Percentiles rank a stretch among this genome's conserved stretches.
Evolutionary conservation across 2,888 invertebrate genomes (phyloP).

Genomic region (Sarcophaga caerulescens): DNA sequence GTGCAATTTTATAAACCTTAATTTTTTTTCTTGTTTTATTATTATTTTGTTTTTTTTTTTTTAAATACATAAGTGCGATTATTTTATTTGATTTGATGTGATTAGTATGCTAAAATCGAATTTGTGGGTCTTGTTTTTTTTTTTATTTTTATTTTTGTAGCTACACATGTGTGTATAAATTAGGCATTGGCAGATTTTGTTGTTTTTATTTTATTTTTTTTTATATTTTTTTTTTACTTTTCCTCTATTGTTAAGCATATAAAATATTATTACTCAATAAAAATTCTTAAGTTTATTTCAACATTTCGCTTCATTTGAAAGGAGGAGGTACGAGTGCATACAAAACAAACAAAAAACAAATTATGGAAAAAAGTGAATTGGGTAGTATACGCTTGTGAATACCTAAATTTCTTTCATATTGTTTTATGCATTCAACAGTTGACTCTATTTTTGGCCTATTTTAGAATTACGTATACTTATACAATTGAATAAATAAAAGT

Average conservation of each 20-base stretch:
- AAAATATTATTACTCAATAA: constrained; percentile 48
- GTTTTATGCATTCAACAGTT: not conserved
- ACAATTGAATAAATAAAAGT: not conserved
- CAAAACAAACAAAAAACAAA: not conserved
- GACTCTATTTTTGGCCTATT: not conserved
- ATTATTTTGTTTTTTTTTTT: not conserved
- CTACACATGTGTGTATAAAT: constrained; percentile 8
- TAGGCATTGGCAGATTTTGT: not conserved
- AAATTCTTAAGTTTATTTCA: constrained; percentile 21
- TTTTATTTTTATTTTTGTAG: not conserved
- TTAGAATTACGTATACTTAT: not conserved
- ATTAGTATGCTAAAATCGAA: constrained; percentile 59
- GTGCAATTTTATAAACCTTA: constrained; percentile 31
- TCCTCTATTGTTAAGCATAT: not conserved
- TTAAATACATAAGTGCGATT: not conserved
- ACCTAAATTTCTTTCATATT: not conserved
- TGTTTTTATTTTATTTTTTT: not conserved
- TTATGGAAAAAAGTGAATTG: not conserved
- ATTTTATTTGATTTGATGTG: constrained; percentile 13
- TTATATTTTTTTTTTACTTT: not conserved
- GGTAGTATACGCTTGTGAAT: not conserved
- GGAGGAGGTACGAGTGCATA: not conserved
- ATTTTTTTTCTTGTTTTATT: not conserved
- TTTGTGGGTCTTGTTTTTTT: not conserved
- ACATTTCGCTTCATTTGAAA: constrained; percentile 20